These are phyloP conservation scores for Coregonus ussuriensis DNA, from an alignment of 2,797 vertebrate species.

Conservation along the genomic window DNA sequence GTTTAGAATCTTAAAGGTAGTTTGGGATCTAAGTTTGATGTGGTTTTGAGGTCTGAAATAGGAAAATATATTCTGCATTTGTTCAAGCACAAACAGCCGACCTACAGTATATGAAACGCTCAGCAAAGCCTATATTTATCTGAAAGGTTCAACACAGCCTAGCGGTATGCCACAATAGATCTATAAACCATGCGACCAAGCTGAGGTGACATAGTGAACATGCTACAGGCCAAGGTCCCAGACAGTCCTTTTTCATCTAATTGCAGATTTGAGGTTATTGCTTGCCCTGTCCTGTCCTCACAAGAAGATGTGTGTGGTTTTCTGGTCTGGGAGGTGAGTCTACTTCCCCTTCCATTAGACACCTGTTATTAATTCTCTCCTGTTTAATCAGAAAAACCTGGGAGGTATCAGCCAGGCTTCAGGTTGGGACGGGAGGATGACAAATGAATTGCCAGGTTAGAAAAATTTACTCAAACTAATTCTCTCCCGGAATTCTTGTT, in stretches of 20 bases:
- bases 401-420: slow-evolving; percentile 61
- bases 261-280: slow-evolving; percentile 57
- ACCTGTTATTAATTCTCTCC: slow-evolving; percentile 77
- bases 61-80: not conserved
- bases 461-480: slow-evolving; percentile 71
- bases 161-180: not conserved
- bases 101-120: not conserved
- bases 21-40: not conserved
- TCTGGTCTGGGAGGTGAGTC: slow-evolving; percentile 10
- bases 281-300: slow-evolving; percentile 40
- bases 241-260: slow-evolving; percentile 46
- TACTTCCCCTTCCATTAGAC: slow-evolving; percentile 49
- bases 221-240: slow-evolving; percentile 16
- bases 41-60: not conserved
- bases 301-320: slow-evolving; percentile 32
- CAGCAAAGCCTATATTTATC: slow-evolving; percentile 3
- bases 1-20: not conserved
- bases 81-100: not conserved
- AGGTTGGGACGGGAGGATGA: slow-evolving; percentile 59
- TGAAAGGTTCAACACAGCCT: slow-evolving; percentile 5
- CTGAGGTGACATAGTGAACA: slow-evolving; percentile 30
- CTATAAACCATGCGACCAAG: not conserved
- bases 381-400: slow-evolving; percentile 70
- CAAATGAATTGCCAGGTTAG: slow-evolving; percentile 69
- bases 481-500: slow-evolving; percentile 66